Base-by-base conservation (phyloP, 2,888 invertebrate genomes). In the Tortrix viridana region DNA sequence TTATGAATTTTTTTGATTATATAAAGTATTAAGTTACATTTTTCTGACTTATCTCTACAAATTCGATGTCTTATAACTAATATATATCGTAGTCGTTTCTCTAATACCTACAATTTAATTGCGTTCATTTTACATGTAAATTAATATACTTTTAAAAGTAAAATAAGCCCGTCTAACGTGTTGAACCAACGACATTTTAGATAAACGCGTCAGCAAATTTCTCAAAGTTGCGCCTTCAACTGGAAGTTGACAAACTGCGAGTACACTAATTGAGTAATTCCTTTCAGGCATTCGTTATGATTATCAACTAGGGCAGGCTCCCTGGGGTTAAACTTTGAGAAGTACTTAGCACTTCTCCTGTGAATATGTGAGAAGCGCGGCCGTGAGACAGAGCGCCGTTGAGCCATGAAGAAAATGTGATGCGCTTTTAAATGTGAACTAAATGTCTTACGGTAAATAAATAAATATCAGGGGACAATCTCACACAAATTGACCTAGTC, bases 241-340 rank as follows among this genome's bases (percentile, higher is more conserved):
- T 50, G 48, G 60, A 43, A 58, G 53, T 66, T 65, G 66, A 73
- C 75, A 71, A 73, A 74, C 74, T 74, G 74, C 69, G 71, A 69
- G 70, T 71, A 71, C 73, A 73, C 79, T 84, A 85, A 84, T 84
- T 84, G 80, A 79, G 81, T 84, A 84, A 85, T 84, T 82, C 79
- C 82, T 82, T 73, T 77, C 79, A 82, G 80, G 75, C 81, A 80
- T 84, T 83, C 80, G 79, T 84, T 84, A 81, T 82, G 77, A 85
- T 85, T 83, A 84, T 83, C 81, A 81, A 82, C 75, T 74, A 77
- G 74, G 72, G 76, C 77, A 79, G 73, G 64, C 71, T 79, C 80
- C 74, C 75, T 43, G 62, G 81, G 75, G 81, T 69, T 72, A 73
- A 81, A 83, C 81, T 82, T 81, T 68, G 69, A 70, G 64, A 76